phyloP scores from a whole-genome alignment of 2,113 vertebrate genomes.

The Erpornis zantholeuca region DNA sequence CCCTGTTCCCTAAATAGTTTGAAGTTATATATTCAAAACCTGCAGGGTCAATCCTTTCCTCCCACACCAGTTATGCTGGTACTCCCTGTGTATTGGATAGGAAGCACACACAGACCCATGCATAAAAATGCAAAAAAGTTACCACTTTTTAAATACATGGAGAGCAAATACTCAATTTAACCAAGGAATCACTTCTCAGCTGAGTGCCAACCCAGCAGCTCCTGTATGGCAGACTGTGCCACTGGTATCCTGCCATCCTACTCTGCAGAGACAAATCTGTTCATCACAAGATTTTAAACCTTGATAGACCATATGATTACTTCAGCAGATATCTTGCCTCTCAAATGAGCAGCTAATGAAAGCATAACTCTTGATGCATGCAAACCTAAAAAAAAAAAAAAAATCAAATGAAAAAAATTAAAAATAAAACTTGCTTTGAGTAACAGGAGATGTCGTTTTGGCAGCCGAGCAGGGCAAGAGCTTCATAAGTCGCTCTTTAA shows the following conservation, averaged over 20 bases:
- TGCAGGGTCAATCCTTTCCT: not conserved
- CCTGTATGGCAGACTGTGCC: not conserved
- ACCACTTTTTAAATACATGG: not conserved
- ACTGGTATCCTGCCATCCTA: not conserved
- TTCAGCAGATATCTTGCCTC: not conserved
- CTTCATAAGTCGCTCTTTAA: slow-evolving; percentile 92
- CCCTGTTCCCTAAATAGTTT: not conserved
- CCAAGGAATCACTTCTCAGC: not conserved
- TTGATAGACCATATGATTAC: not conserved
- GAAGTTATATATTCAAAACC: not conserved
- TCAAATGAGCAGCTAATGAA: not conserved
- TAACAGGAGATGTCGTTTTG: slow-evolving; percentile 86
- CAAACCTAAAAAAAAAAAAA: slow-evolving; percentile 41
- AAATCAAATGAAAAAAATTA: slow-evolving; percentile 24
- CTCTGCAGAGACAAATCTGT: not conserved
- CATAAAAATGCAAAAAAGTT: not conserved
- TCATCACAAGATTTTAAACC: not conserved
- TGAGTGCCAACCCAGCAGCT: not conserved
- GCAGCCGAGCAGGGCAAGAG: slow-evolving; percentile 87
- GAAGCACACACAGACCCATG: rapidly evolving
- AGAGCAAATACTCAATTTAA: not conserved
- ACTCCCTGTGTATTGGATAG: not conserved
- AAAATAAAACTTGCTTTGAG: slow-evolving; percentile 91
- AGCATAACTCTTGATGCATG: slow-evolving; percentile 29
- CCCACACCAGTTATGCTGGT: not conserved